phyloP scores from a whole-genome alignment of 2,113 vertebrate species.

The Siniperca knerii region DNA sequence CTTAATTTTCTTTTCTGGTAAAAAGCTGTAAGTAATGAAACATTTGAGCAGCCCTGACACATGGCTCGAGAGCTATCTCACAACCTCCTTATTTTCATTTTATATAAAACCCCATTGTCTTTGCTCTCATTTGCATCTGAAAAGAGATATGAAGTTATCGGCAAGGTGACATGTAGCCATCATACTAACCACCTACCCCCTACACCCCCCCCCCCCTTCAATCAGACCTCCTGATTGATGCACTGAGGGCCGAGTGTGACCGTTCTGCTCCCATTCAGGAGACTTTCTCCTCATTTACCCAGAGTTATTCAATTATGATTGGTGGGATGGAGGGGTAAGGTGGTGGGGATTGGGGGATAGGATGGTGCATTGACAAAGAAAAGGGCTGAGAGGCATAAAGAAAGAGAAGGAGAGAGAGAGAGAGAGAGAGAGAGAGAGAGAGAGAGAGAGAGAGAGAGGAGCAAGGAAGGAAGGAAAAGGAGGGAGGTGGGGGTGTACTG shows the following conservation, averaged over 20 bases:
- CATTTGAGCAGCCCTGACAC: background rate
- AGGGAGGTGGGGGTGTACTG: slow-evolving; percentile 9
- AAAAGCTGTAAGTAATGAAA: slow-evolving; percentile 5
- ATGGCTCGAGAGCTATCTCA: slow-evolving; percentile 20
- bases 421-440: background rate
- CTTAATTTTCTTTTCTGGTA: background rate
- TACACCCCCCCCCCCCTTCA: slow-evolving; percentile 56
- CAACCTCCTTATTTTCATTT: slow-evolving; percentile 36
- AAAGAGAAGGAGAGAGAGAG: background rate
- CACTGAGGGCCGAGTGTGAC: slow-evolving; percentile 74
- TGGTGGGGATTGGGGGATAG: slow-evolving; percentile 23
- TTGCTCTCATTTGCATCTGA: slow-evolving; percentile 75
- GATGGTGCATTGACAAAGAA: slow-evolving; percentile 43
- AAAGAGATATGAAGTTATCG: slow-evolving; percentile 71
- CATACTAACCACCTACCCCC: slow-evolving; percentile 37
- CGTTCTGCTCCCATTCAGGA: slow-evolving; percentile 76
- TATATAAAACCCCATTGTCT: slow-evolving; percentile 61
- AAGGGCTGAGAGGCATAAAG: slow-evolving; percentile 10
- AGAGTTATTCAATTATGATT: slow-evolving; percentile 82
- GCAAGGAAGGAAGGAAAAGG: background rate
- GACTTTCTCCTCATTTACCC: slow-evolving; percentile 78
- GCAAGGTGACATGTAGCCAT: slow-evolving; percentile 79
- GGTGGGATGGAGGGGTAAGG: slow-evolving; percentile 57
- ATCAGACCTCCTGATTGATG: slow-evolving; percentile 78
- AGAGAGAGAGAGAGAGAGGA: background rate